Base-by-base conservation (phyloP, 2,797 vertebrate species). In the Sebastes melanostomus region DNA sequence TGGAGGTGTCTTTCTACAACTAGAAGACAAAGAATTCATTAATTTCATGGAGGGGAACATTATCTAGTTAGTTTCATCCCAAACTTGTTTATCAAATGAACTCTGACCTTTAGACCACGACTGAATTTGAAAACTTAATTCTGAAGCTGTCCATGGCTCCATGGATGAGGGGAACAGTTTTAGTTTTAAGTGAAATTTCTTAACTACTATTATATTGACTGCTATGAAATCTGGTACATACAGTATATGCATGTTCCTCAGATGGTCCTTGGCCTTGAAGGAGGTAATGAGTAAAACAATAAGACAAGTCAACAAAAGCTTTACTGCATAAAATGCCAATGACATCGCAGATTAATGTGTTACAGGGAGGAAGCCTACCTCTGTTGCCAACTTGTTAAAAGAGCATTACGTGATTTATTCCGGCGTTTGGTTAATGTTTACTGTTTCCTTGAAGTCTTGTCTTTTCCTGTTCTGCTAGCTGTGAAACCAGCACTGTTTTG, bases 341-440 rank as follows among this genome's bases (percentile, higher is more conserved):
- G 46, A 8, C 18, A 58, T 27, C 7, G 25, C 42, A 30, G 74
- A 83, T 87, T 81, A 75, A 86, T 86, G 50, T 70, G 63, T 85
- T 3, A 82, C 66, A 3, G 9, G 3, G 32, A 67, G 9, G 18
- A 42, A 55, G 54, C 34, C 25, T 78, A 46, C 8, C 3, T 38
- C 14, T 34, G 12, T 2, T 34, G n/a, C 8, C 25, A 67, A 56
- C 16, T 4, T 6, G 4, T 20, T 70, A 14, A 80, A 70, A n/a
- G 24, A 55, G 2, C 10, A 67, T 14, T 2, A 9, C 4, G 4
- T 56, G 20, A 75, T 46, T 60, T 36, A 16, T 34, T 71, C 36
- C 29, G 5, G 3, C 20, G 22, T 50, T n/a, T 16, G 16, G 77
- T 88, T 86, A 89, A 87, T 90, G 62, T 86, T 85, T 77, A 54